Evolutionary conservation across 2,888 invertebrate genomes (phyloP).

Genomic region (Sphaerophoria rueppellii): DNA sequence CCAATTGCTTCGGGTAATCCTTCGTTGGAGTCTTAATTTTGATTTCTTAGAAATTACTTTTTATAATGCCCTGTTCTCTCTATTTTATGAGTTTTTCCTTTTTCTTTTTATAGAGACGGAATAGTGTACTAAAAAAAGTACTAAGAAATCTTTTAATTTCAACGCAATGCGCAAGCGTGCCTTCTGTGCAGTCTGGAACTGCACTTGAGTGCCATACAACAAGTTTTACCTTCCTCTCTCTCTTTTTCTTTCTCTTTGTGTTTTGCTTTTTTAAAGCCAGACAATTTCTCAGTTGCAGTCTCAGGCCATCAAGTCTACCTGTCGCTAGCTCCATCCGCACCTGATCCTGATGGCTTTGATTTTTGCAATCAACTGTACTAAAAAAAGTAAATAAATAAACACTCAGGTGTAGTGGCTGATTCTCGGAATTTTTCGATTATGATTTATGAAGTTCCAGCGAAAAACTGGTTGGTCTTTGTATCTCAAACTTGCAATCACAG

Average conservation of each 20-base stretch:
- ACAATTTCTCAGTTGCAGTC: background rate
- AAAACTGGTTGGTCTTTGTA: slow-evolving; percentile 61
- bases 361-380: slow-evolving; percentile 50
- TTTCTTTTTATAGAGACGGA: background rate
- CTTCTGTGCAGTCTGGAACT: slow-evolving; percentile 32
- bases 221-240: background rate
- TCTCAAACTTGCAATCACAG: slow-evolving; percentile 58
- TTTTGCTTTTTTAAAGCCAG: background rate
- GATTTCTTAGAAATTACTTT: slow-evolving; percentile 66
- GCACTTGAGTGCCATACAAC: background rate
- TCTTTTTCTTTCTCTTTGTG: too few species aligned
- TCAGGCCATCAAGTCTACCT: slow-evolving; percentile 54
- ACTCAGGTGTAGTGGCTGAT: slow-evolving; percentile 54
- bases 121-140: slow-evolving; percentile 28
- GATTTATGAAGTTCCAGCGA: slow-evolving; percentile 72
- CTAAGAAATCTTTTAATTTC: slow-evolving; percentile 17
- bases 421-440: slow-evolving; percentile 72
- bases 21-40: slow-evolving; percentile 63
- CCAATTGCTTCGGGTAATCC: slow-evolving; percentile 48
- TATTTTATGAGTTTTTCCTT: slow-evolving; percentile 12
- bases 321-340: background rate
- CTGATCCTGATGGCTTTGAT: background rate
- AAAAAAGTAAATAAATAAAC: slow-evolving; percentile 4
- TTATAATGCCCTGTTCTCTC: slow-evolving; percentile 42
- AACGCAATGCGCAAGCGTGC: slow-evolving; percentile 61